Conservation (phyloP, 2,797 vertebrate genomes). For the Morus bassanus region DNA sequence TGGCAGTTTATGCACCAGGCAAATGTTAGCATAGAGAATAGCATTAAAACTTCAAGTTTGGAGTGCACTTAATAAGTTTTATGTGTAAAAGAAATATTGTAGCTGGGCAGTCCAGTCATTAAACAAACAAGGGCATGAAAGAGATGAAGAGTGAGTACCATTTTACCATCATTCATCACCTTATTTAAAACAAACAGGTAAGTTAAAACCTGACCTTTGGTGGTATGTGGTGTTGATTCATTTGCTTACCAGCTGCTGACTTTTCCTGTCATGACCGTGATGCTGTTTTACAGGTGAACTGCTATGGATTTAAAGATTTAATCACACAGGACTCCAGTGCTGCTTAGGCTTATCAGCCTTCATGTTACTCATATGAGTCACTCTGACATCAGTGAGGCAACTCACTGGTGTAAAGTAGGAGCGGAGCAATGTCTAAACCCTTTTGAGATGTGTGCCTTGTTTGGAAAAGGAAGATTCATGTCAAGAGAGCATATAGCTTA, state of each 20-base stretch:
- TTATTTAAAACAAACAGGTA: neutral
- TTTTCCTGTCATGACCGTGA: neutral
- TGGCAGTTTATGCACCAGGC: slow-evolving; percentile 6
- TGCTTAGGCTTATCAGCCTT: neutral
- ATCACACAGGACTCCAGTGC: neutral
- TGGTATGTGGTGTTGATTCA: neutral
- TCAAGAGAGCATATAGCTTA: neutral
- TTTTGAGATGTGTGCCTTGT: neutral
- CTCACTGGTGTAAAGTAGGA: neutral
- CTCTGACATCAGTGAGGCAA: neutral
- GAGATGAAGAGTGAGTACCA: neutral
- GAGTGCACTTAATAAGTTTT: neutral
- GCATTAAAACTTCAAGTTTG: neutral
- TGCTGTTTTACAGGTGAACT: neutral
- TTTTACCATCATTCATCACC: neutral
- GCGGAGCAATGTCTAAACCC: neutral
- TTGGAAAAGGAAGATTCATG: neutral
- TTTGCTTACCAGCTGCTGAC: neutral
- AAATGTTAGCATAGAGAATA: slow-evolving; percentile 9
- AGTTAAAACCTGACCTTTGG: neutral
- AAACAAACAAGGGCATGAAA: neutral
- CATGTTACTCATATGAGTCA: neutral
- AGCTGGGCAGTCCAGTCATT: neutral
- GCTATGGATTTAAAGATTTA: neutral
- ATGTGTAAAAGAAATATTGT: neutral